phyloP scores from a whole-genome alignment of 1,140 invertebrate species.

The Calliphora vicina region DNA sequence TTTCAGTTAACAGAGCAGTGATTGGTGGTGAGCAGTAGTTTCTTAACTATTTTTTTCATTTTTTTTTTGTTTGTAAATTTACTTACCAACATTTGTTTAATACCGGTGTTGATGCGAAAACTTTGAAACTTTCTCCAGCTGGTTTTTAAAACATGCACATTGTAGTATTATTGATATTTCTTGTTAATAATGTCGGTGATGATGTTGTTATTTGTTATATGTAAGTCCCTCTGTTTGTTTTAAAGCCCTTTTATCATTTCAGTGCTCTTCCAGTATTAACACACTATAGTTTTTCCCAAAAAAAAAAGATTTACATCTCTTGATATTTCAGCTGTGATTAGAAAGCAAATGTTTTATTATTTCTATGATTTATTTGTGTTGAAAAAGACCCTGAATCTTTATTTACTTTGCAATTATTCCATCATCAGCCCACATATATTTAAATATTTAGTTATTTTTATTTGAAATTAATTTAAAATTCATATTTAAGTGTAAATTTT shows the following conservation, averaged over 20 bases:
- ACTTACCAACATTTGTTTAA: not conserved
- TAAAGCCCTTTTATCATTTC: not conserved
- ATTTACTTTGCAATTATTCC: conserved; percentile 13
- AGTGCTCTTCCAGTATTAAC: too few species aligned
- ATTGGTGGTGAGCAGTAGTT: not conserved
- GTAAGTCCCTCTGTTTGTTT: not conserved
- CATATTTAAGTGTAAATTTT: conserved; percentile 1
- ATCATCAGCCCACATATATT: not conserved
- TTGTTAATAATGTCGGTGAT: not conserved
- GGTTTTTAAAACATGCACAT: not conserved
- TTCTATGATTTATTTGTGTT: not conserved
- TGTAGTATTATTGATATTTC: not conserved
- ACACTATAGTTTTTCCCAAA: not conserved
- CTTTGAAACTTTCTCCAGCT: conserved; percentile 5
- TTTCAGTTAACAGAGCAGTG: not conserved
- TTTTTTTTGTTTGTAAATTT: too few species aligned
- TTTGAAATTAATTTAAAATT: not conserved
- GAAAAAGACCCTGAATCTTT: not conserved
- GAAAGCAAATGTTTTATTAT: not conserved
- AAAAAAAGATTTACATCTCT: not conserved
- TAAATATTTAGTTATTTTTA: not conserved
- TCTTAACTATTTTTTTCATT: not conserved
- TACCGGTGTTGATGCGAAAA: conserved; percentile 13
- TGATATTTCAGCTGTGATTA: not conserved
- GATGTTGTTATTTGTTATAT: not conserved